phyloP scores from a whole-genome alignment of 1,140 invertebrate genomes.

The Armadillidium nasatum region DNA sequence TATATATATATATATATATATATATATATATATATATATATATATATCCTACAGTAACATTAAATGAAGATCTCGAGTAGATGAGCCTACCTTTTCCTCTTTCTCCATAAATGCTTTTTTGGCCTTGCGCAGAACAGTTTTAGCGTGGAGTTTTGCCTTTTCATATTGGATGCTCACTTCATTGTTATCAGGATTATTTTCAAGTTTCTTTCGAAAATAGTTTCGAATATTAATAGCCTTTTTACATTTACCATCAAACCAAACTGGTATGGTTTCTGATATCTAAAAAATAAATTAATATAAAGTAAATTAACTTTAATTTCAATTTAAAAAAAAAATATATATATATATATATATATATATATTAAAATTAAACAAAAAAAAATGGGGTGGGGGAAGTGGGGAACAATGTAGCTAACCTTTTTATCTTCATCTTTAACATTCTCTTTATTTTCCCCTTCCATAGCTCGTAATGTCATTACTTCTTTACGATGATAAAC shows the following conservation, averaged over 20 bases:
- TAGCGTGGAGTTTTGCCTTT: not conserved
- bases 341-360: too few species aligned
- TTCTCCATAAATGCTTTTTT: conserved; percentile 28
- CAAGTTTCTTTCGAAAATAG: conserved; percentile 4
- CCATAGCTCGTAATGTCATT: conserved; percentile 12
- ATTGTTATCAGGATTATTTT: not conserved
- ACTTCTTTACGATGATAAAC: conserved; percentile 2
- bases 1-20: too few species aligned
- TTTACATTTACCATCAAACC: not conserved
- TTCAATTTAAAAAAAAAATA: too few species aligned
- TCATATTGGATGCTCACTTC: not conserved
- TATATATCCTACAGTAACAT: too few species aligned
- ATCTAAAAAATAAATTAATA: not conserved
- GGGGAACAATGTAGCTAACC: too few species aligned
- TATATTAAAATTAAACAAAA: too few species aligned
- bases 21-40: too few species aligned
- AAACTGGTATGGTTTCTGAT: not conserved
- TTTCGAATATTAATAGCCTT: not conserved
- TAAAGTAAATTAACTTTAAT: too few species aligned
- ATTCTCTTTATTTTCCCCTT: conserved; percentile 5
- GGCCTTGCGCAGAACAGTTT: conserved; percentile 5
- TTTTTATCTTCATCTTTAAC: not conserved
- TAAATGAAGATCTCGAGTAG: too few species aligned
- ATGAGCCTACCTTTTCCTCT: conserved; percentile 23
- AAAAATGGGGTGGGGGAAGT: too few species aligned